A percentile compares a stretch with the other conserved stretches of the same genome.
These are phyloP conservation scores for Melolontha melolontha DNA, from an alignment of 2,888 invertebrate genomes.

Conservation along the genomic window DNA sequence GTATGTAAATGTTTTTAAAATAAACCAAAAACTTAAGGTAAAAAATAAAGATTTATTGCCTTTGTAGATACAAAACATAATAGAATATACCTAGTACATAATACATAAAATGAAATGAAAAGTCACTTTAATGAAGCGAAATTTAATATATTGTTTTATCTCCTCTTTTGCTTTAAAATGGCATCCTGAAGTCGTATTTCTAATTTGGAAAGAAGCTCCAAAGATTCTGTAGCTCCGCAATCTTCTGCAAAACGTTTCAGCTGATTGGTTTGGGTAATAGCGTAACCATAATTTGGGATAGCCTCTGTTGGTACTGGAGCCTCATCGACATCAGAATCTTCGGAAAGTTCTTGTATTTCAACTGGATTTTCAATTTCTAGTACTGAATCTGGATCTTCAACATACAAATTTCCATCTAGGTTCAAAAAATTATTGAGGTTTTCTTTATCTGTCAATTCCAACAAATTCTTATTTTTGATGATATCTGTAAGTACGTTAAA, in stretches of 20 bases:
- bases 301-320: slow-evolving; percentile 3
- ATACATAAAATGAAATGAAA: slow-evolving; percentile 16
- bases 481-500: slow-evolving; percentile 38
- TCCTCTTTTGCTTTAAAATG: slow-evolving; percentile 13
- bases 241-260: slow-evolving; percentile 18
- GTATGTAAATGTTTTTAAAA: slow-evolving; percentile 20
- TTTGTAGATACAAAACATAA: no score
- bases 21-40: slow-evolving; percentile 11
- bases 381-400: no score
- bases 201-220: no score
- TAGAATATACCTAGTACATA: no score
- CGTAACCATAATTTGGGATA: slow-evolving; percentile 24
- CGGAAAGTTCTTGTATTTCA: no score
- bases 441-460: slow-evolving; percentile 16
- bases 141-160: slow-evolving; percentile 15
- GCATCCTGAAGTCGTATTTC: slow-evolving; percentile 6
- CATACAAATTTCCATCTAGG: no score
- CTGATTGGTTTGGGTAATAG: slow-evolving; percentile 12
- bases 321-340: no score
- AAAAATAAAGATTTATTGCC: slow-evolving; percentile 5
- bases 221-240: not conserved
- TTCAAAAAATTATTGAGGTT: no score
- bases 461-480: slow-evolving; percentile 29
- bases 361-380: no score
- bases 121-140: slow-evolving; percentile 2